These are phyloP conservation scores for Thermophis baileyi DNA, from an alignment of 2,113 vertebrate species.

Conservation along the genomic window DNA sequence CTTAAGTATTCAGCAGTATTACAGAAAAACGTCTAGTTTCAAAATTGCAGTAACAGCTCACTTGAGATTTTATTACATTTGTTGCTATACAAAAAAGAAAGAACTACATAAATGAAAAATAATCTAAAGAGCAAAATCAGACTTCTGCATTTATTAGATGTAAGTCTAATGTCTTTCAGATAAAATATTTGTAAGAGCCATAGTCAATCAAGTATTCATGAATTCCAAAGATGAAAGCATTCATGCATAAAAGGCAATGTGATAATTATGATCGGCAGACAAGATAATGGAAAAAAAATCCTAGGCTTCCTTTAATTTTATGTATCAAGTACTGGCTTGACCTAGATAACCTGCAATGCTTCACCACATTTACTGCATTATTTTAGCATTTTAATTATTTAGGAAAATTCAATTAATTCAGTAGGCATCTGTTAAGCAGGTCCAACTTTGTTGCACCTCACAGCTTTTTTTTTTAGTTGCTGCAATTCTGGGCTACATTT, in stretches of 20 bases:
- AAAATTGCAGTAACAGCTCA: slow-evolving; percentile 60
- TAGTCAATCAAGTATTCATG: slow-evolving; percentile 87
- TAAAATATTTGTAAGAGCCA: slow-evolving; percentile 80
- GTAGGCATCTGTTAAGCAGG: slow-evolving; percentile 50
- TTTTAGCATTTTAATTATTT: slow-evolving; percentile 71
- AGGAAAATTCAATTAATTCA: slow-evolving; percentile 60
- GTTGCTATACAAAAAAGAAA: slow-evolving; percentile 59
- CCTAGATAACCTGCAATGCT: slow-evolving; percentile 74
- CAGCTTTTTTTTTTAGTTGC: slow-evolving; percentile 26
- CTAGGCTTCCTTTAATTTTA: slow-evolving; percentile 77
- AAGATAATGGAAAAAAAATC: slow-evolving; percentile 84
- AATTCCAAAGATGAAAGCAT: slow-evolving; percentile 79
- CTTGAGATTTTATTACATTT: slow-evolving; percentile 66
- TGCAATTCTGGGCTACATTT: slow-evolving; percentile 35
- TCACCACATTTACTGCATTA: slow-evolving; percentile 73
- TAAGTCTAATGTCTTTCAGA: slow-evolving; percentile 78
- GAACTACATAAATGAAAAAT: slow-evolving; percentile 68
- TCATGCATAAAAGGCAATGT: slow-evolving; percentile 82
- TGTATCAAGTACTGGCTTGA: slow-evolving; percentile 73
- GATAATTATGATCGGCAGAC: slow-evolving; percentile 83
- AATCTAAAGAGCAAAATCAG: slow-evolving; percentile 74
- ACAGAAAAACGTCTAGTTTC: slow-evolving; percentile 47
- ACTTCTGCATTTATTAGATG: slow-evolving; percentile 81
- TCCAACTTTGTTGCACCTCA: slow-evolving; percentile 27
- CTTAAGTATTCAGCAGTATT: slow-evolving; percentile 41